Evolutionary conservation across 2,888 invertebrate genomes (phyloP), one percentile per base, ranked within the genome.

Genomic region (Notocelia uddmanniana): DNA sequence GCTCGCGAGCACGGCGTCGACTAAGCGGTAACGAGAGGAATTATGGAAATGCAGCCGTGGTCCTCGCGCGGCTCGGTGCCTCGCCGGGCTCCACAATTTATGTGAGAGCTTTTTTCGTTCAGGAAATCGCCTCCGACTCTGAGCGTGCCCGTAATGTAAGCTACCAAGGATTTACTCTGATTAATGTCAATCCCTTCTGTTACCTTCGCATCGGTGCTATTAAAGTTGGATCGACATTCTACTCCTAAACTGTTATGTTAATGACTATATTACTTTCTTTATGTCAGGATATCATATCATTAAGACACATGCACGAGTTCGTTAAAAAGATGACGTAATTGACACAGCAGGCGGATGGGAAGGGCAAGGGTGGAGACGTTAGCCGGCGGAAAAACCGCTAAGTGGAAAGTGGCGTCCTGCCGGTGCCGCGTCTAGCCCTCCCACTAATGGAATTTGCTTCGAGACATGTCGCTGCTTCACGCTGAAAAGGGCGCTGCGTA

Each of bases 1-100:
- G 78, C 74, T 75, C 74, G 80, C 76, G 76, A 75, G 76, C 78
- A 77, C 73, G 74, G 79, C 78, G 77, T 75, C 76, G 79, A 59
- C 63, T 63, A 54, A 41, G 74, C 79, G 77, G 89, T 88, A 89
- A 89, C 88, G 87, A 89, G 86, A 83, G 77, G 84, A 89, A 89
- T 91, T 91, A 91, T 90, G 91, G 86, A 86, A 91, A 91, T 90
- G 83, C 77, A 62, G 60, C 50, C 68, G 62, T 48, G 75, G 62
- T 72, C 64, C 72, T 72, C 62, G 59, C 69, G 55, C 60, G 37
- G 68, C 68, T 50, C 58, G 81, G 72, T 70, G 76, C 78, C 78
- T 76, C 78, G 74, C 67, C 78, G 74, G 76, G 77, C 76, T 76
- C 77, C 76, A 78, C 82, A 82, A 83, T 87, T 85, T 85, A 86